Conservation (phyloP, 2,888 invertebrate genomes). For the Lasioglossum leucozonium region DNA sequence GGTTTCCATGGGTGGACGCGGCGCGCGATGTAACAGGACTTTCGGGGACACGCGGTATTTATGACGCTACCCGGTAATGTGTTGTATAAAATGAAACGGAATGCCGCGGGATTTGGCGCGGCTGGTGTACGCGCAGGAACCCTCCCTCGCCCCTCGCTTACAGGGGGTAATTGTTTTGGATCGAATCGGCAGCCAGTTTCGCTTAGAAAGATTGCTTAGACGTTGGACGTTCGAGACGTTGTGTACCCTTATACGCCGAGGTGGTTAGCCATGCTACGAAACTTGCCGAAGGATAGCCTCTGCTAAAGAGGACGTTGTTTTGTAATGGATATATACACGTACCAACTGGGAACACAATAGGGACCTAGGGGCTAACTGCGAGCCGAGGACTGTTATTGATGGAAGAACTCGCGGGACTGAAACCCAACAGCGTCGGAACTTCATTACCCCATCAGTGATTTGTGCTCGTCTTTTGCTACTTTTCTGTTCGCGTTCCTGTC, state of each 20-base stretch:
- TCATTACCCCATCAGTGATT: neutral
- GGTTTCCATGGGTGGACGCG: slow-evolving; percentile 42
- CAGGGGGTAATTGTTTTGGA: slow-evolving; percentile 37
- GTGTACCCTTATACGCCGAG: slow-evolving; percentile 15
- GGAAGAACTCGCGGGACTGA: neutral
- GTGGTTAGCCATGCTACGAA: neutral
- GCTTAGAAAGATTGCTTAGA: neutral
- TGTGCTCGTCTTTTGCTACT: neutral
- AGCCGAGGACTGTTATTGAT: neutral
- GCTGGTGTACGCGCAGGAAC: neutral
- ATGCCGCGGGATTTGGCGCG: slow-evolving; percentile 28
- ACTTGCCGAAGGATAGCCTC: neutral
- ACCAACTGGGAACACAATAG: neutral
- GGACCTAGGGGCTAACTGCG: neutral
- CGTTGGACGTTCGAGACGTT: neutral
- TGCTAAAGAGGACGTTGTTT: neutral
- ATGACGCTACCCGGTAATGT: slow-evolving; percentile 48
- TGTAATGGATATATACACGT: neutral
- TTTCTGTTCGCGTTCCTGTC: too few species aligned
- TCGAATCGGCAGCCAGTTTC: neutral
- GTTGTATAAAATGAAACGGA: slow-evolving; percentile 56
- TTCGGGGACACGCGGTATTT: slow-evolving; percentile 46
- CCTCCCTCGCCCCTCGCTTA: neutral
- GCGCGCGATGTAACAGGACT: slow-evolving; percentile 55
- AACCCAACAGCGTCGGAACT: neutral